phyloP scores from a whole-genome alignment of 2,888 invertebrate genomes.

The Caenorhabditis virilis region DNA sequence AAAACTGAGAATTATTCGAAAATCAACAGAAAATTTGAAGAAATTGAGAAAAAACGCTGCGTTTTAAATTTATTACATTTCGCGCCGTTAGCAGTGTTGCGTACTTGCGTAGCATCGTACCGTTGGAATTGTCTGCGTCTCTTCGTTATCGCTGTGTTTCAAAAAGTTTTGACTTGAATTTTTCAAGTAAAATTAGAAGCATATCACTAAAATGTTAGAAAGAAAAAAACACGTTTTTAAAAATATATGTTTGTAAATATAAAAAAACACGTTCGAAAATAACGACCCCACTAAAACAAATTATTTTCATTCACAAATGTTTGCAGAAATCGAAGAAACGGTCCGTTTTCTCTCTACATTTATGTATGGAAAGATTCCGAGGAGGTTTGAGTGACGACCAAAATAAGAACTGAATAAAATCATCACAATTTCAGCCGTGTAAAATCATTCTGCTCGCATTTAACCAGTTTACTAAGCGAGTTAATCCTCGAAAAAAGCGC shows the following conservation, averaged over 20 bases:
- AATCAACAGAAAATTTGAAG: background rate
- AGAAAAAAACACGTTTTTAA: too few species aligned
- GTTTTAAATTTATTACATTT: too few species aligned
- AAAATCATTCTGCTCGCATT: slow-evolving; percentile 29
- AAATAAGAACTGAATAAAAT: background rate
- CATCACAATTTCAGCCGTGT: slow-evolving; percentile 27
- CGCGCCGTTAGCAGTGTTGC: too few species aligned
- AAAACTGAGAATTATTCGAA: background rate
- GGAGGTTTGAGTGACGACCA: slow-evolving; percentile 15
- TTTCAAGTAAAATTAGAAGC: too few species aligned
- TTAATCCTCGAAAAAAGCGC: slow-evolving; percentile 11
- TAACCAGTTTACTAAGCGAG: slow-evolving; percentile 28
- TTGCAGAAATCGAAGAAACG: slow-evolving; percentile 42
- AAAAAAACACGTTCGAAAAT: too few species aligned
- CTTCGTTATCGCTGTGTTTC: too few species aligned
- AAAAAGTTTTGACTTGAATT: too few species aligned
- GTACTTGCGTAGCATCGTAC: too few species aligned
- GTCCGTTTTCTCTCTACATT: slow-evolving; percentile 42
- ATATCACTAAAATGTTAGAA: too few species aligned
- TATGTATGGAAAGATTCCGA: slow-evolving; percentile 47
- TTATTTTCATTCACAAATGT: slow-evolving; percentile 36
- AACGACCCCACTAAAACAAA: too few species aligned
- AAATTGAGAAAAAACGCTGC: background rate
- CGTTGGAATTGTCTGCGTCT: too few species aligned
- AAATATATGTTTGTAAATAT: too few species aligned